These are phyloP conservation scores for Episyrphus balteatus DNA, from an alignment of 1,140 invertebrate genomes.

Conservation along the genomic window DNA sequence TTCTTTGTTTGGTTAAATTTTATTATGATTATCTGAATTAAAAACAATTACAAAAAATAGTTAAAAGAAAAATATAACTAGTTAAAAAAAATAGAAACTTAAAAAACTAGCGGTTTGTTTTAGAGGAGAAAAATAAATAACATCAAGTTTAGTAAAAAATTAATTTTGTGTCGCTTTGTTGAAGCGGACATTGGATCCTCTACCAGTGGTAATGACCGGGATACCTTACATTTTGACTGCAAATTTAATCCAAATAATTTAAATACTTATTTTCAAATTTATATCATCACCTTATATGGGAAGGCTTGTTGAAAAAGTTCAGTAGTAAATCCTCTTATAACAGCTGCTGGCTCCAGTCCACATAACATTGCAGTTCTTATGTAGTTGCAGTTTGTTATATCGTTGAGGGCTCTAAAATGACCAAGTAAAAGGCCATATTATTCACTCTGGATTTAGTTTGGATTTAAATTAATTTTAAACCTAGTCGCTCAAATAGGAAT, in stretches of 20 bases:
- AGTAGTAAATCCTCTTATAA: too few species aligned
- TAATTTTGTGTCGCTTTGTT: background rate
- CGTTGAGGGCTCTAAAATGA: conserved; percentile 15
- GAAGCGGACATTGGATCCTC: conserved; percentile 6
- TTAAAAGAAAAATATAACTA: conserved; percentile 8
- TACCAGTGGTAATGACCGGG: conserved; percentile 4
- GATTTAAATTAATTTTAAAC: too few species aligned
- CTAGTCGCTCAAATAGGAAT: too few species aligned
- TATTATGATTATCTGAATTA: conserved; percentile 6
- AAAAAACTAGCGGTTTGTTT: conserved; percentile 9
- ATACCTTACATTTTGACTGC: conserved; percentile 6
- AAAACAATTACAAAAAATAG: conserved; percentile 6
- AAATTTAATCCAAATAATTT: conserved; percentile 1
- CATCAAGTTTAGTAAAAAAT: background rate
- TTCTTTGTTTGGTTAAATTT: background rate
- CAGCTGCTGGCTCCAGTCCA: conserved; percentile 16
- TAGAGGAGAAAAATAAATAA: conserved; percentile 3
- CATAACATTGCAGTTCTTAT: conserved; percentile 24
- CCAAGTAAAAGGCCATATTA: background rate
- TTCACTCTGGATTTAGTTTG: too few species aligned
- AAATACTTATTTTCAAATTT: background rate
- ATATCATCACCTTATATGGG: too few species aligned
- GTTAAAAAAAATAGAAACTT: conserved; percentile 6
- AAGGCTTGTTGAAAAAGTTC: too few species aligned
- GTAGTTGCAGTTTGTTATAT: conserved; percentile 29